Conservation (phyloP, 2,888 invertebrate genomes). For the Ametastegia equiseti region DNA sequence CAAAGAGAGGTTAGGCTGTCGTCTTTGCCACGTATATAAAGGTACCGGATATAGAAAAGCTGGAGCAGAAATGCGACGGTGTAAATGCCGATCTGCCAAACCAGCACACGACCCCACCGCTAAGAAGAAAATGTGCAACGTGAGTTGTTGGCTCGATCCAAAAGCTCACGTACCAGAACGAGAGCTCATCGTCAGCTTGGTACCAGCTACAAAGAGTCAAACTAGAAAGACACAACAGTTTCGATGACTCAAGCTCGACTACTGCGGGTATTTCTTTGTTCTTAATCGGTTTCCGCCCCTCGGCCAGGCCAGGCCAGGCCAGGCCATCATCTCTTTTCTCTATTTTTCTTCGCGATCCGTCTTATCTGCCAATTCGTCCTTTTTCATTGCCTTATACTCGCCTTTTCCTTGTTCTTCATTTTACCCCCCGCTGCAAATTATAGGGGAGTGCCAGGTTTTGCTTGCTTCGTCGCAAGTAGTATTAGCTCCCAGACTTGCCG, state of each 20-base stretch:
- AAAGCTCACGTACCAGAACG: background rate
- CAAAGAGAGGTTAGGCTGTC: background rate
- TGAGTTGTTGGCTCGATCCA: conserved; percentile 16
- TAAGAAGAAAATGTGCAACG: conserved; percentile 13
- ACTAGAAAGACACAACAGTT: background rate
- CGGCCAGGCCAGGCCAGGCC: too few relatives aligned
- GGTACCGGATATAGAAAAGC: conserved; percentile 40
- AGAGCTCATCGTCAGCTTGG: background rate
- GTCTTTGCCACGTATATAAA: too few relatives aligned
- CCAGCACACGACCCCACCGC: background rate
- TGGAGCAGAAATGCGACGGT: background rate
- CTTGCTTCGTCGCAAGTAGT: background rate
- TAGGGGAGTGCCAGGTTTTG: background rate
- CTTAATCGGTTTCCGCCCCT: conserved; percentile 46
- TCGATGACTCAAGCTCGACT: conserved; percentile 35
- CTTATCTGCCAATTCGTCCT: background rate
- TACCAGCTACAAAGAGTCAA: background rate
- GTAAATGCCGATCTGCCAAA: conserved; percentile 33
- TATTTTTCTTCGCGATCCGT: background rate
- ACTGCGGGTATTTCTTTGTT: conserved; percentile 39
- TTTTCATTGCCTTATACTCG: background rate
- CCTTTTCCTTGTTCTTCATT: conserved; percentile 21
- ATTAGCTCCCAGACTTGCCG: background rate
- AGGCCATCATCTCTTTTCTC: background rate
- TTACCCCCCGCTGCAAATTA: background rate